Evolutionary conservation across 2,888 invertebrate genomes (phyloP), one percentile per base, ranked within the genome.

Genomic region (Mystacides longicornis): DNA sequence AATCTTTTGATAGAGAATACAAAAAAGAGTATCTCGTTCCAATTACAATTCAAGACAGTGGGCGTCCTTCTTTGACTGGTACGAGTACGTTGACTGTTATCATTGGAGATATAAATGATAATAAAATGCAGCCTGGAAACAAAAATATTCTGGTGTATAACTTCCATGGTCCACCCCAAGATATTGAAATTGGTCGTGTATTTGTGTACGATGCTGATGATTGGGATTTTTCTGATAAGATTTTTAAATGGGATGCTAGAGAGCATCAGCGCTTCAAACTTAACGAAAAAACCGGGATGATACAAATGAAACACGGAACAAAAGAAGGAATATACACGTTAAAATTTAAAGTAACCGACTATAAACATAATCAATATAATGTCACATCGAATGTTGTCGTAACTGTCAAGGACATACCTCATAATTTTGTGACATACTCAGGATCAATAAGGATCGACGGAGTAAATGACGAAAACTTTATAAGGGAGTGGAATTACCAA

Each of bases 201-300:
- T 81, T 78, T 66, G 81, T 81, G 2, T 73, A 77, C 57, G 82
- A 83, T 65, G 66, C 71, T 33, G 82, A 83, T 67, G 82, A 83
- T 65, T 83, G 81, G 81, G 82, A 83, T 66, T 66, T 77, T 47
- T 70, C 70, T 1, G 80, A 81, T 65, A 83, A 83, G 66, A 73
- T 71, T 16, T 82, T 77, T 63, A 70, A 68, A 60, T 76, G 75
- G 74, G 71, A 70, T 23, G 67, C 68, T 27, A 62, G 63, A 57
- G 65, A 67, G 49, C 70, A 72, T 63, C 66, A 69, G 7, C 67
- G 67, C 59, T 75, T 75, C 65, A 69, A 70, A 37, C 65, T 80
- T 48, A 71, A 78, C 62, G 65, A 68, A 54, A 69, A 72, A 54
- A 72, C 72, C 51, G 79, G 80, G 1, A 70, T 72, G 67, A 75